Base-by-base conservation (phyloP, 2,888 invertebrate genomes). In the Drosophila vallismaia region DNA sequence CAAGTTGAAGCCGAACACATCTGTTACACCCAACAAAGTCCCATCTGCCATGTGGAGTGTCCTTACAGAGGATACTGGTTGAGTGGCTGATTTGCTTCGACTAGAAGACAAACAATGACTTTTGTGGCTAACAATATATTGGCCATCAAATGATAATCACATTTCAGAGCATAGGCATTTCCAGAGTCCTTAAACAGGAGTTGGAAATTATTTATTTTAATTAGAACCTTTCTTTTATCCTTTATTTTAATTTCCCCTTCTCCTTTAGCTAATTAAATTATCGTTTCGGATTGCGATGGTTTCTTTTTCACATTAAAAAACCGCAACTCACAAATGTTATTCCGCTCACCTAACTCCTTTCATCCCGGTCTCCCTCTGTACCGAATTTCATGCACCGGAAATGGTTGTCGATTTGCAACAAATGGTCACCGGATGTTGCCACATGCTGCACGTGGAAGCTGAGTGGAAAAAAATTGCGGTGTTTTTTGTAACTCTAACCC, bases 361-460 rank as follows among this genome's bases (percentile, higher is more conserved):
- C 45, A 31, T 38, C 26, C 26, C 26, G 6, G 6, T 2, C 29
- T 3, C 52, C 24, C 24, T 19, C 12, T 10, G 14, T 3, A 7
- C n/a, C 26, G 56, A 14, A 56, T 52, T 76, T 38, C 40, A 45
- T 69, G 71, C 82, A 78, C 77, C 88, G 88, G 88, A 86, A 88
- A 79, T 75, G 76, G 63, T 70, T 79, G 84, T 84, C 88, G 84
- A 88, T 86, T 88, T 84, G 82, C 71, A 81, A 81, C 86, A 86
- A 88, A 88, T 86, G 86, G 78, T 83, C 69, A 49, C 83, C 84
- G 83, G 80, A 86, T 86, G 88, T 86, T 80, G 81, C 86, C 84
- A 80, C 78, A 86, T 84, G 84, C 66, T 74, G 80, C 78, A 83
- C 72, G 74, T 77, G 81, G 45, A 26, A 48, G 48, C 31, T 59